Base-by-base conservation (phyloP, 1,140 invertebrate species). In the Cotesia chilonis region DNA sequence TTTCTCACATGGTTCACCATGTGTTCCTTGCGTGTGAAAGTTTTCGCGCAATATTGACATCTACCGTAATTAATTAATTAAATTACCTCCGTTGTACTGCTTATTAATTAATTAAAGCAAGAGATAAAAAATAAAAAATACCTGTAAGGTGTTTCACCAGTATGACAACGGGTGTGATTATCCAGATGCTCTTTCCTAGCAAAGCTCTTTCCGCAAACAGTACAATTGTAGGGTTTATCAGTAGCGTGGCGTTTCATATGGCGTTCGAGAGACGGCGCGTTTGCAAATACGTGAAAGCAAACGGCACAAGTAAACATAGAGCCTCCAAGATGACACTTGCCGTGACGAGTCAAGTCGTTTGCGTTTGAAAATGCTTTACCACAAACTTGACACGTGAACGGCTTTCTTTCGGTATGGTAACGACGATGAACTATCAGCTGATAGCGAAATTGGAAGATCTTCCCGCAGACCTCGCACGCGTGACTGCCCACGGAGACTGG, bases 171-270 rank as follows among this genome's bases (percentile, higher is more conserved):
- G 64, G 93, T 93, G 81, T 95, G 94, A 83, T 94, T 94, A 81
- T 94, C 92, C 60, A 95, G 88, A 84, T 95, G 93, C 81, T 94
- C 93, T 84, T 95, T 96, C 36, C 94, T 89, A 4, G 94, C 94
- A 83, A 96, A 97, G 28, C 92, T 93, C 85, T 96, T 96, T 28
- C 93, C 92, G 84, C 95, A 97, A 74, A 93, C 92, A 4, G 91
- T 90, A 84, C 93, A 94, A 68, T 90, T 92, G 78, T 94, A 94
- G 3, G 93, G 93, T 80, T 94, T 94, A 81, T 95, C 93, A 68
- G 93, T 93, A 1, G 92, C 90, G 77, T 94, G 90, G 41, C 93
- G 88, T 80, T 94, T 94, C 85, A 93, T 91, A 77, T 94, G 92
- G 61, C 92, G 88, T 77, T 94, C 93, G 51, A 92, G 82, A 78